A percentile compares a stretch with the other conserved stretches of the same genome.
Evolutionary conservation across 2,113 vertebrate genomes (phyloP).

Genomic region (Thunnus maccoyii): DNA sequence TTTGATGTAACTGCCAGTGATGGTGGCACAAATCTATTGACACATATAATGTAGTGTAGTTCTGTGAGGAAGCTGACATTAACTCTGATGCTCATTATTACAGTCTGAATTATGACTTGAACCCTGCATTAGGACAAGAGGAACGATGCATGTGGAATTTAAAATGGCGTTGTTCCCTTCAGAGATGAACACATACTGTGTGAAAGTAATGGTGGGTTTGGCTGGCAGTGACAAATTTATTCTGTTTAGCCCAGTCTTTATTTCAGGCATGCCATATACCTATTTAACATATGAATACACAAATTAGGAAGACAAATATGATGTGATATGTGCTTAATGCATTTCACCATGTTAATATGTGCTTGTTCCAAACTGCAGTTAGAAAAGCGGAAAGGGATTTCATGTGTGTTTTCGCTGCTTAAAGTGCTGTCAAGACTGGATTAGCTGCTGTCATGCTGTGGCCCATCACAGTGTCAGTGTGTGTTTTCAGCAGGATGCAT

Average conservation of each 20-base stretch:
- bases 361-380: neutral
- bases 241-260: too few relatives aligned
- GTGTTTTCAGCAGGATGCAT: neutral
- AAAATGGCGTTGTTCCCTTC: too few relatives aligned
- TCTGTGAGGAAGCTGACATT: too few relatives aligned
- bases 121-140: neutral
- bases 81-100: neutral
- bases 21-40: too few relatives aligned
- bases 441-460: neutral
- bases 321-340: neutral
- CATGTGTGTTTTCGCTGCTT: neutral
- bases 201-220: neutral
- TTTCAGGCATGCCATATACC: neutral
- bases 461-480: neutral
- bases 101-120: neutral
- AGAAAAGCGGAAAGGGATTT: neutral
- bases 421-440: neutral
- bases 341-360: neutral
- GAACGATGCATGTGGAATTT: slow-evolving; percentile 5
- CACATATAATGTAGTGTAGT: too few relatives aligned
- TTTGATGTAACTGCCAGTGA: too few relatives aligned
- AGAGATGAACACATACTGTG: too few relatives aligned
- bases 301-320: neutral
- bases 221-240: too few relatives aligned
- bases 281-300: neutral